Base-by-base conservation (phyloP, 2,888 invertebrate species). In the Acanthosoma haemorrhoidale region DNA sequence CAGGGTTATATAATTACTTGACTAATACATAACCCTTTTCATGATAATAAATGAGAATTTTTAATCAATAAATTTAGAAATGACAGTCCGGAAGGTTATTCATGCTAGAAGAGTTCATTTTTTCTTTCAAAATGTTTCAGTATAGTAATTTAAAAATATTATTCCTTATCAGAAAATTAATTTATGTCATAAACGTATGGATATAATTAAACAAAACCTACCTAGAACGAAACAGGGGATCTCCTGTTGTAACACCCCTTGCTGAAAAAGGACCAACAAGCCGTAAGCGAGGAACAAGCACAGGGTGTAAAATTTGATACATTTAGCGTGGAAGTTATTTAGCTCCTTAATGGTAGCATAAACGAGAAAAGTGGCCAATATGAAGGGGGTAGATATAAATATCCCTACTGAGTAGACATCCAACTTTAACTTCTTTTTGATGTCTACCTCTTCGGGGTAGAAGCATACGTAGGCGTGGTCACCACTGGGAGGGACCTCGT, bases 291-390 rank as follows among this genome's bases (percentile, higher is more conserved):
- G 68, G 15, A 76, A 66, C 2, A 79, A 73, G 18, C 76, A 74
- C 6, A 72, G 38, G 9, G 77, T 76, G 68, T 79, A 77, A 41
- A 76, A 77, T 73, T 77, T 75, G 21, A 79, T 71, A 18, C 75
- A 75, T 34, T 76, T 76, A 3, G 79, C 79, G 36, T 78, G 79
- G 8, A 79, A 74, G 73, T 85, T 85, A 70, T 83, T 79, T 9
- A 87, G 77, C 74, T 83, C 83, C 11, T 80, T 83, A 21, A 86
- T 84, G 70, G 80, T 78, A 1, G 80, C 77, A 76, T 84, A 84
- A 9, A 83, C 80, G 60, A 79, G 77, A 0, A 83, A 83, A 4
- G 84, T 84, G 16, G 81, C 81, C 68, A 84, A 72, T 25, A 84
- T 79, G 74, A 84, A 84, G 9, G 84, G 83, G 8, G 84, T 81